Percentiles rank a stretch among this genome's conserved stretches.
Conservation (phyloP, 2,888 invertebrate species). For the Petrolisthes cinctipes region DNA sequence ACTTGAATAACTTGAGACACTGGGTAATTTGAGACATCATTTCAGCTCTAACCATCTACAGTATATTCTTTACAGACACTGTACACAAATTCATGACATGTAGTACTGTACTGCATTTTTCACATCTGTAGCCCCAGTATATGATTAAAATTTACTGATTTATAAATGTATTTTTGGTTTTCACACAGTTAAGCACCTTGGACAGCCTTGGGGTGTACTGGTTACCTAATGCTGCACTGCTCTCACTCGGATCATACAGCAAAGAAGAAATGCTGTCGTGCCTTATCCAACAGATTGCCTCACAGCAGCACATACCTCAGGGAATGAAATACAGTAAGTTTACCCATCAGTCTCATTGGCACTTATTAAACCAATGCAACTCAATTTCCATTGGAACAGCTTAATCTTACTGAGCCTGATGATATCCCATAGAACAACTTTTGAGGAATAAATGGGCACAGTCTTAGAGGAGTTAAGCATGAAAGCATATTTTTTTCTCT, state of each 20-base stretch:
- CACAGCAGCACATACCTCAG: conserved; percentile 75
- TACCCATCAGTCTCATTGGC: background rate
- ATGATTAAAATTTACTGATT: background rate
- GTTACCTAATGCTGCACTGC: conserved; percentile 79
- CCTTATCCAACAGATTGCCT: conserved; percentile 79
- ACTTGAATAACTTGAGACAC: background rate
- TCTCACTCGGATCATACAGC: conserved; percentile 70
- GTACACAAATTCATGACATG: no score
- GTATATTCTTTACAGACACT: background rate
- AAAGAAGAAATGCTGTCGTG: conserved; percentile 71
- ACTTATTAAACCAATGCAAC: background rate
- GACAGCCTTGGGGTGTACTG: conserved; percentile 89
- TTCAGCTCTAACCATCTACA: no score
- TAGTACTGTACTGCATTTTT: no score
- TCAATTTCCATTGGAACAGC: no score
- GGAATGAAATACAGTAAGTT: conserved; percentile 80
- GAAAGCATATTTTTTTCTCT: no score
- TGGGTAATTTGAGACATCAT: no score
- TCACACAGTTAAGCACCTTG: conserved; percentile 79
- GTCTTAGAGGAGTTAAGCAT: no score
- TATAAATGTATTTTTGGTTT: conserved; percentile 66
- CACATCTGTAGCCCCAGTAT: no score
- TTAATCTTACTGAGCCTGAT: no score
- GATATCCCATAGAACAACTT: no score
- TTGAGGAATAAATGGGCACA: no score